Percentiles rank a stretch among this genome's conserved stretches.
phyloP scores from a whole-genome alignment of 2,113 vertebrate species.

The Phrynosoma platyrhinos region DNA sequence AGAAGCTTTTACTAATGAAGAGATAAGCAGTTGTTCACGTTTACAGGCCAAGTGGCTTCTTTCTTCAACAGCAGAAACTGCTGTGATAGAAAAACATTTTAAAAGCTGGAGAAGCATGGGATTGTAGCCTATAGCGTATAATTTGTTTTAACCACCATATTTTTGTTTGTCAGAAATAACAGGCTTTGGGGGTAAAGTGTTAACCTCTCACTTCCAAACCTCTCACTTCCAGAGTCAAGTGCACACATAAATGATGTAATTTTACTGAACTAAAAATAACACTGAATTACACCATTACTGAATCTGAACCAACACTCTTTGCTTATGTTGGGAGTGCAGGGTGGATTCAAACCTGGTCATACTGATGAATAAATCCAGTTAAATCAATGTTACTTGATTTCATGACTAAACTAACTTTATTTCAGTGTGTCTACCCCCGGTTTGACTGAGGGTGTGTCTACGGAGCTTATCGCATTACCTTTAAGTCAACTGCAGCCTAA shows the following conservation, averaged over 20 bases:
- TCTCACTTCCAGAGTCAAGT: conserved; percentile 1
- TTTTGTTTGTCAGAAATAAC: neutral
- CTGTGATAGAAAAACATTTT: neutral
- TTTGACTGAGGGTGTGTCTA: neutral
- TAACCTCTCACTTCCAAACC: neutral
- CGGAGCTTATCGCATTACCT: no score
- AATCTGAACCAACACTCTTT: neutral
- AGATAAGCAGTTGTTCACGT: neutral
- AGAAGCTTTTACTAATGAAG: neutral
- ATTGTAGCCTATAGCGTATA: neutral
- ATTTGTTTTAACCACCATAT: neutral
- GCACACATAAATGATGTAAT: neutral
- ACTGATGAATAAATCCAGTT: neutral
- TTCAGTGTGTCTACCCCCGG: neutral
- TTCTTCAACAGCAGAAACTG: neutral
- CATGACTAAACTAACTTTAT: neutral
- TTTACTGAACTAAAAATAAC: conserved; percentile 26
- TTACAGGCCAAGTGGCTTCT: no score
- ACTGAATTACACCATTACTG: conserved; percentile 4
- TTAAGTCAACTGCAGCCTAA: no score
- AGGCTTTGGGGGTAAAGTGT: neutral
- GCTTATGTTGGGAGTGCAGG: neutral
- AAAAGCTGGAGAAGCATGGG: neutral
- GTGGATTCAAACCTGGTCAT: neutral
- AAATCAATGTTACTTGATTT: neutral